Base-by-base conservation (phyloP, 2,797 vertebrate genomes). In the Champsocephalus gunnari region DNA sequence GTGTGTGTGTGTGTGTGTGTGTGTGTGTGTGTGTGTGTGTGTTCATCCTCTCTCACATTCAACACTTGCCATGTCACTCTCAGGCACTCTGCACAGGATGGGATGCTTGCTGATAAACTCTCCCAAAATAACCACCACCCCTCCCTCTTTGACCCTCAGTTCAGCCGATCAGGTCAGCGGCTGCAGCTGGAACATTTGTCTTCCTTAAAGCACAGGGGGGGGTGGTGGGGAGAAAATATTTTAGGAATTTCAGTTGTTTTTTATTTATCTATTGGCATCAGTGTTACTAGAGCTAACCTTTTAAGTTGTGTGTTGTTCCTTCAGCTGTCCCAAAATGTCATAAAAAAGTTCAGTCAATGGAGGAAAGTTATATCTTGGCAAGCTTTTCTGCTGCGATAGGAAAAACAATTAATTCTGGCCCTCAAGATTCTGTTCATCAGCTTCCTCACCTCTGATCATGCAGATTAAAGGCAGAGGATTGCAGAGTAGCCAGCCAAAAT, bases 1-100 rank as follows among this genome's bases (percentile, higher is more conserved):
- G 38, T 59, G 54, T 62, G 73, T 66, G 55, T 47, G 67, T 70
- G 59, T 54, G 59, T 67, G 38, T 48, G 55, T 63, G 71, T 45
- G 51, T 66, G 81, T 70, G 65, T 56, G 57, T 62, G 65, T 68
- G 68, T 58, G 61, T 66, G 70, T 62, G 65, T 66, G 68, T 65
- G 68, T 75, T 80, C 75, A 81, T 88, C 79, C 81, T 85, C 82
- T 58, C 81, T 79, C 71, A 71, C 78, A 68, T 86, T 88, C 85
- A 89, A 93, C 95, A 96, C 93, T 93, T 95, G 94, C 89, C 93
- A 92, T 95, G 93, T 95, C 95, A 95, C 92, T 94, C 93, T 94
- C 81, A 74, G 66, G 74, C 87, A 79, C 69, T 77, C 81, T 60
- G 51, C 62, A 65, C 54, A 86, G 75, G 68, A 85, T 56, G 73